Evolutionary conservation across 2,113 vertebrate species (phyloP).

Genomic region (Arenaria interpres): DNA sequence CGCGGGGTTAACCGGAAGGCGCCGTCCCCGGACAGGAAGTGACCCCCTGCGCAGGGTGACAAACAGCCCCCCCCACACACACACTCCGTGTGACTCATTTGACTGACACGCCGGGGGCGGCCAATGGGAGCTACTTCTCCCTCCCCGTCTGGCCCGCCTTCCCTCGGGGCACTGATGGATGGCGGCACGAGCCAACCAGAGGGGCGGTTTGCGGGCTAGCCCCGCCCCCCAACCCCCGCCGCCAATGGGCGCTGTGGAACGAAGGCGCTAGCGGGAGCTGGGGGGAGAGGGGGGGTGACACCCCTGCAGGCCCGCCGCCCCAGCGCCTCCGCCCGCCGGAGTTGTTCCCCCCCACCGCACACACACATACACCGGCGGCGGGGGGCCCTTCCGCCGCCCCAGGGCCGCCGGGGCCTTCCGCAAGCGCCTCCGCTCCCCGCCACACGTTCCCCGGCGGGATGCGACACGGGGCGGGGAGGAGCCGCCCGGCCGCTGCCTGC

Average conservation of each 20-base stretch:
- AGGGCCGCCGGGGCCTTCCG: not conserved
- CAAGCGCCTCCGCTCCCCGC: not conserved
- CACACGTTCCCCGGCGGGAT: constrained; percentile 37
- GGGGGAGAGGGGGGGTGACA: too few species aligned
- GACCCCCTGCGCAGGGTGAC: not conserved
- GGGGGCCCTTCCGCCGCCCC: not conserved
- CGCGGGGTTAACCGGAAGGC: not conserved
- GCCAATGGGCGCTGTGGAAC: not conserved
- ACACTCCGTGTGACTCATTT: not conserved
- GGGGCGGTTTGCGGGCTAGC: accelerated
- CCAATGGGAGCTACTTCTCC: not conserved
- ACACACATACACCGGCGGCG: too few species aligned
- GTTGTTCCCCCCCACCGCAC: too few species aligned
- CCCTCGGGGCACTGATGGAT: not conserved
- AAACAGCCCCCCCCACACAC: not conserved
- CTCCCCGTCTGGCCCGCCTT: not conserved
- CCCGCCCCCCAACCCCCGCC: not conserved
- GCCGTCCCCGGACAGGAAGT: not conserved
- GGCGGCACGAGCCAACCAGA: not conserved
- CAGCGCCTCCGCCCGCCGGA: too few species aligned
- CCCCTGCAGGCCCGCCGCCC: accelerated
- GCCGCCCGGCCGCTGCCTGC: not conserved
- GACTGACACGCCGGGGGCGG: not conserved
- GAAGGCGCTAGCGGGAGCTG: not conserved
- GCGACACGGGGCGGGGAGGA: constrained; percentile 59